Percentiles rank a stretch among this genome's conserved stretches.
Conservation (phyloP, 2,113 vertebrate genomes). For the Cettia cetti region DNA sequence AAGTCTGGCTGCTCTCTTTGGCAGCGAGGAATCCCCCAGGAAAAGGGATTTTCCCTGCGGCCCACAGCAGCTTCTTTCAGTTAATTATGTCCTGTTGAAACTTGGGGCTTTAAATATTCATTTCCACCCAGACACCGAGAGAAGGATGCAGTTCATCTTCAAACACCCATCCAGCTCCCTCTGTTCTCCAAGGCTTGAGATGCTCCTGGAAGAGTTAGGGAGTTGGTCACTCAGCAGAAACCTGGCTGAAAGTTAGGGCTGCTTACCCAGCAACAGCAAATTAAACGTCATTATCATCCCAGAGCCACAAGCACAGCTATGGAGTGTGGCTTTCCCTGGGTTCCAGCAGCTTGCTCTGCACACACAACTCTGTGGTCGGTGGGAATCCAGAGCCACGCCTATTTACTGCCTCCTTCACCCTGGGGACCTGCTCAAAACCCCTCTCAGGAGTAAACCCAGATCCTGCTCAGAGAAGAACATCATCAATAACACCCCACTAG, state of each 20-base stretch:
- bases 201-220: neutral
- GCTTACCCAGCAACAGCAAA: neutral
- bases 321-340: neutral
- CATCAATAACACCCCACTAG: neutral
- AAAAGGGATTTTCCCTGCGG: neutral
- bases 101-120: neutral
- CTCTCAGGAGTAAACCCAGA: neutral
- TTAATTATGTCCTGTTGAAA: neutral
- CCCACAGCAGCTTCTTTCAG: neutral
- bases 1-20: neutral
- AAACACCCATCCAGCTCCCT: neutral
- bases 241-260: neutral
- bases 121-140: rapidly evolving
- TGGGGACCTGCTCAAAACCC: neutral
- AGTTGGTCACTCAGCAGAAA: neutral
- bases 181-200: neutral
- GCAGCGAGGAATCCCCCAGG: neutral
- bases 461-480: neutral
- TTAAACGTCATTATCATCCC: rapidly evolving
- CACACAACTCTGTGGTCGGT: neutral
- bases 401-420: neutral
- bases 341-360: neutral
- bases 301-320: neutral
- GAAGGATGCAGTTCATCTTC: neutral
- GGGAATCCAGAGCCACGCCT: neutral